A percentile compares a stretch with the other conserved stretches of the same genome.
Conservation (phyloP, 2,888 invertebrate species). For the Synergus umbraculus region DNA sequence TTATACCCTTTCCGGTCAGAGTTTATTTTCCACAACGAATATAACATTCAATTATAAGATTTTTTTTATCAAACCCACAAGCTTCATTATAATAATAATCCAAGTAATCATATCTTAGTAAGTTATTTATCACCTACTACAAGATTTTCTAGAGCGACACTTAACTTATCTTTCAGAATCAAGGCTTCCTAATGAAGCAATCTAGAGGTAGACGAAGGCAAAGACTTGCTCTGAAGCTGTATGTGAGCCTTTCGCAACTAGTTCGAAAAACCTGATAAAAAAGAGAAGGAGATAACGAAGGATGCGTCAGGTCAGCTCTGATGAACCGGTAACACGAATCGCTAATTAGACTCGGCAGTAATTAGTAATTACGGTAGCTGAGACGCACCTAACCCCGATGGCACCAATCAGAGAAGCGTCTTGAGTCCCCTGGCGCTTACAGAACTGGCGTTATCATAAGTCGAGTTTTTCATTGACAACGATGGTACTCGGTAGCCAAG, state of each 20-base stretch:
- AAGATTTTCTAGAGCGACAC: neutral
- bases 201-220: neutral
- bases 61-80: neutral
- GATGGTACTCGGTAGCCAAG: conserved; percentile 64
- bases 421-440: conserved; percentile 43
- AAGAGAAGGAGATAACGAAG: conserved; percentile 52
- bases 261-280: conserved; percentile 49
- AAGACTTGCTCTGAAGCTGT: neutral
- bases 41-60: neutral
- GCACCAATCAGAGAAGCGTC: conserved; percentile 51
- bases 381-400: conserved; percentile 44
- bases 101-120: neutral
- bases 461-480: conserved; percentile 73
- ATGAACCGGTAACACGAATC: conserved; percentile 62
- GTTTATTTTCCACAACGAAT: neutral
- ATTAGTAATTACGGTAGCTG: conserved; percentile 73
- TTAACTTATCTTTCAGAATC: neutral
- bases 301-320: conserved; percentile 47
- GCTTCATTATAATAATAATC: neutral
- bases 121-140: neutral
- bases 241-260: conserved; percentile 5
- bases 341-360: conserved; percentile 71
- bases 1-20: neutral
- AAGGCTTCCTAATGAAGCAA: conserved; percentile 8
- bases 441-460: conserved; percentile 66